Conservation (phyloP, 2,113 vertebrate species). For the Myotis yumanensis region DNA sequence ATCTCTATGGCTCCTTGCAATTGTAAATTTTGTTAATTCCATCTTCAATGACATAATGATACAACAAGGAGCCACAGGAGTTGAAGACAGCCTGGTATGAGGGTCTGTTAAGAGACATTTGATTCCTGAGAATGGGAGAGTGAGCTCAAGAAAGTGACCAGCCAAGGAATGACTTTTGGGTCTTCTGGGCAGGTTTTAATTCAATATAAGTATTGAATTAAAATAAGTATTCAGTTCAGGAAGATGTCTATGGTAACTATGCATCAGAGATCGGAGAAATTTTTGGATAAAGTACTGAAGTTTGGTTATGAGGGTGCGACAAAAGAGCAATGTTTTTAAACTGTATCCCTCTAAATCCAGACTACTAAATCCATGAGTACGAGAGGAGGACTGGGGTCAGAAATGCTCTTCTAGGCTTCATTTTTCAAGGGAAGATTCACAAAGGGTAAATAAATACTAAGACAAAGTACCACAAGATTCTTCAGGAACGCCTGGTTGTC, state of each 20-base stretch:
- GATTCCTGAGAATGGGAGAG: background rate
- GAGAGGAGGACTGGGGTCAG: background rate
- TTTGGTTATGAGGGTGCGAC: background rate
- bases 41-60: background rate
- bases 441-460: background rate
- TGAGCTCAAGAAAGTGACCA: background rate
- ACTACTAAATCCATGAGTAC: background rate
- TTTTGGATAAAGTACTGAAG: background rate
- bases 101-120: background rate
- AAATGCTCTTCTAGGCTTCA: background rate
- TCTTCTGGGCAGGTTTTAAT: background rate
- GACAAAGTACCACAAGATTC: conserved; percentile 51
- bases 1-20: background rate
- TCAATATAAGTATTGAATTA: background rate
- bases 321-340: background rate
- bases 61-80: background rate
- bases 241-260: background rate
- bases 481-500: conserved; percentile 27
- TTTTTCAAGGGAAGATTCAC: background rate
- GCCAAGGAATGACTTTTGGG: background rate
- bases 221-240: background rate
- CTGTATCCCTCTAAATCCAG: background rate
- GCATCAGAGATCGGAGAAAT: background rate
- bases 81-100: background rate
- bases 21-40: background rate